Evolutionary conservation across 2,797 vertebrate species (phyloP), one percentile per base, ranked within the genome.

Genomic region (Aldrovandia affinis): DNA sequence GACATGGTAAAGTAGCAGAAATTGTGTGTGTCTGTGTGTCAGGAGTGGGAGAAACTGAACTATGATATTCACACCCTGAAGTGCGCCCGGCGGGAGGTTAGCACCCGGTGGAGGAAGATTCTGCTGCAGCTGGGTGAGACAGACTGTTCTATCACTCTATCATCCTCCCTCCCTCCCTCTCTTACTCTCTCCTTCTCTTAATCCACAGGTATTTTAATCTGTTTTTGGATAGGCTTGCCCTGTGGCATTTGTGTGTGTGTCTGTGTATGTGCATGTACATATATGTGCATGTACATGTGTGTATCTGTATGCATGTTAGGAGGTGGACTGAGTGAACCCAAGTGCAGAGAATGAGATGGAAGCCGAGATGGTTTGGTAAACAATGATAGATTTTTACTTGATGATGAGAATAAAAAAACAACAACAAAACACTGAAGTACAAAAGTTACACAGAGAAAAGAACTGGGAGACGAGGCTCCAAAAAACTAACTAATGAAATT

Each of bases 1-100:
- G 25, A 59, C 14, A 0, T 30, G 28, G 1, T 63, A 1, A 63
- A 63, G 28, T 4, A n/a, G n/a, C n/a, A n/a, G n/a, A n/a, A n/a
- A n/a, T n/a, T n/a, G 18, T 83, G 33, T 61, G 25, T 82, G 18
- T 63, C 28, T 79, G n/a, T 70, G 1, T 83, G 3, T 83, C 84
- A 98, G 97, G 96, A 98, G 88, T 98, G 97, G 97, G 97, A 98
- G 87, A 97, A 98, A 92, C 94, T 98, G 89, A 99, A 98, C 90
- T 98, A 96, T 63, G 97, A 99, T 86, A 98, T 98, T 83, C 94
- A 98, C 52, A 93, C 94, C 0, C 87, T 98, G 83, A 91, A 95
- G 73, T 97, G 96, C 73, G 88, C 95, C 70, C 93, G 93, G 73
- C 95, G 96, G 86, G 96, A 98, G 91, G 96, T 99, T 83, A 93